Evolutionary conservation across 2,797 vertebrate species (phyloP), one percentile per base, ranked within the genome.

Genomic region (Toxotes lorentzi): DNA sequence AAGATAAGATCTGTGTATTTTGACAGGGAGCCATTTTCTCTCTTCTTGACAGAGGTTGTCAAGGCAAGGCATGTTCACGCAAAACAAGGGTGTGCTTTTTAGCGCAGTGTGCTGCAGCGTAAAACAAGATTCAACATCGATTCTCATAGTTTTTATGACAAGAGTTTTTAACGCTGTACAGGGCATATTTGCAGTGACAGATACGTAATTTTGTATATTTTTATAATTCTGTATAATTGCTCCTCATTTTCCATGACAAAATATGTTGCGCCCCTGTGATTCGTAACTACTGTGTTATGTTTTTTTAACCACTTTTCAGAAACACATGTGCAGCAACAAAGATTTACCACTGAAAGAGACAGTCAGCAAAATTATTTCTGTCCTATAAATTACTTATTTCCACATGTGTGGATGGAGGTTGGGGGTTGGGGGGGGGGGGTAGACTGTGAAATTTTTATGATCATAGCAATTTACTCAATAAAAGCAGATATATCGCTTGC

Each of bases 391-490:
- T 4, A 35, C 50, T 63, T 54, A 75, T 77, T 70, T 58, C 64
- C 41, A 11, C 74, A 43, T 30, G 27, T 3, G 27, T 30, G 27
- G 27, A 30, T 4, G 27, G 27, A 4, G 27, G 27, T 2, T 4
- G 27, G 27, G 27, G 27, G 27, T n/a, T n/a, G n/a, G n/a, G n/a
- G n/a, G n/a, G n/a, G 47, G 71, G 64, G 58, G 70, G 69, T 75
- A 40, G 66, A 76, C 85, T 74, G 78, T 83, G 68, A 85, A 76
- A 79, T 70, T 73, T 84, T 71, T 85, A 81, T 81, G 79, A 86
- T 80, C 16, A 75, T 54, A 63, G 66, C 70, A 84, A 77, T 84
- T 86, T 82, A 85, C 82, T 82, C 83, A 89, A 90, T 85, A 89
- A 88, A 86, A 88, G 86, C 76, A 82, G 83, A 86, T 64, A 81